Evolutionary conservation across 2,113 vertebrate genomes (phyloP), one percentile per base, ranked within the genome.

Genomic region (Salvelinus alpinus): DNA sequence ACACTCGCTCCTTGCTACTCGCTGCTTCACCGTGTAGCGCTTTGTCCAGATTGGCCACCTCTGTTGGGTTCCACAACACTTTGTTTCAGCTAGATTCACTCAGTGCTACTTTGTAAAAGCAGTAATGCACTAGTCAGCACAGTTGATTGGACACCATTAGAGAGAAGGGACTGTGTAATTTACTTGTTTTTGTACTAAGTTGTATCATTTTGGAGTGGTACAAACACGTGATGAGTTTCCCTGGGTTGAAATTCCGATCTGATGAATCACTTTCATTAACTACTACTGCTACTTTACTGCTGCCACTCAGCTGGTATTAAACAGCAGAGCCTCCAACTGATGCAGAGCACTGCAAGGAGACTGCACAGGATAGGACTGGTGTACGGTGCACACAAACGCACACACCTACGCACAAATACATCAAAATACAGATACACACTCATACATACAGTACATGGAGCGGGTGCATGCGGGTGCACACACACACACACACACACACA

Each of bases 401-500:
- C 29, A 57, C 22, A 31, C 47, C 60, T 34, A 64, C 57, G 22
- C 9, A 59, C 24, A 31, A 74, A 73, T 9, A 76, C 12, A 24
- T 13, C n/a, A 57, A 57, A 57, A 78, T 14, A 78, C 73, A 72
- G 25, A 51, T n/a, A 48, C 38, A 72, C 29, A 60, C 31, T 34
- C 31, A 34, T 6, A 34, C 31, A 34, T 34, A 7, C 31, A 34
- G 31, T 7, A 34, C 31, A 1, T 38, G 34, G 60, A 48, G 48
- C 64, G 78, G 38, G 29, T 78, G 75, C 80, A 81, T 79, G 78
- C 78, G 64, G 25, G 75, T 69, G 51, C 70, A 68, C 48, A 51
- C 72, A 78, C 59, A 38, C 79, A 75, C 80, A 81, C 80, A 78
- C 79, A 64, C 59, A 76, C 64, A 48, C 8, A 54, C 70, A 47